Base-by-base conservation (phyloP, 2,888 invertebrate genomes). In the Tholera decimalis region DNA sequence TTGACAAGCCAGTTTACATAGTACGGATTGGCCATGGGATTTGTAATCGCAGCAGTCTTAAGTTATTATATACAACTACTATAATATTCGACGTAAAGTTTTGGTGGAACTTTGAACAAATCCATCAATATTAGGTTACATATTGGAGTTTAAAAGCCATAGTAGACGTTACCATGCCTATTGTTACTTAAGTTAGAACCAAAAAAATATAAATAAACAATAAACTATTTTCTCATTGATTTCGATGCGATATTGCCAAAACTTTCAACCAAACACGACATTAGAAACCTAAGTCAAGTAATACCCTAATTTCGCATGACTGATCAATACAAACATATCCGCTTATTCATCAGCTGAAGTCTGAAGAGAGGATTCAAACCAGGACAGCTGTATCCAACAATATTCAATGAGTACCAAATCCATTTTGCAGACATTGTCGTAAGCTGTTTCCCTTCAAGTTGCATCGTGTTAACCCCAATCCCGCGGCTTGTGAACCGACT, bases 401-500 rank as follows among this genome's bases (percentile, higher is more conserved):
- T 22, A 15, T 4, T 50, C 20, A 20, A 13, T 33, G 24, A 13
- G 9, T 49, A 18, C 8, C 2, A 22, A 41, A 30, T 24, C 41
- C 18, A 3, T 18, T 15, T 24, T 11, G 1, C 13, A 18, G 8
- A 24, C 20, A 24, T 3, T 57, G 11, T 20, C 20, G 28, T 20
- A 2, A 0, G 3, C 15, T n/a, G 2, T 28, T 33, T 4, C 13
- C 24, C 43, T 30, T 7, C 11, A 28, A 51, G 39, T 39, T 26
- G 46, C 24, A n/a, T 1, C 22, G n/a, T 41, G 24, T 64, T 8
- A 50, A 37, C 13, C 54, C 54, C 50, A 61, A 74, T 65, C 71
- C 82, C 85, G 83, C 47, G 22, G 20, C 46, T 63, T 89, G 83
- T 89, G 89, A 91, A 86, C 62, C 51, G 71, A 54, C 79, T 75